Conservation (phyloP, 2,888 invertebrate species). For the Chorisops tibialis region DNA sequence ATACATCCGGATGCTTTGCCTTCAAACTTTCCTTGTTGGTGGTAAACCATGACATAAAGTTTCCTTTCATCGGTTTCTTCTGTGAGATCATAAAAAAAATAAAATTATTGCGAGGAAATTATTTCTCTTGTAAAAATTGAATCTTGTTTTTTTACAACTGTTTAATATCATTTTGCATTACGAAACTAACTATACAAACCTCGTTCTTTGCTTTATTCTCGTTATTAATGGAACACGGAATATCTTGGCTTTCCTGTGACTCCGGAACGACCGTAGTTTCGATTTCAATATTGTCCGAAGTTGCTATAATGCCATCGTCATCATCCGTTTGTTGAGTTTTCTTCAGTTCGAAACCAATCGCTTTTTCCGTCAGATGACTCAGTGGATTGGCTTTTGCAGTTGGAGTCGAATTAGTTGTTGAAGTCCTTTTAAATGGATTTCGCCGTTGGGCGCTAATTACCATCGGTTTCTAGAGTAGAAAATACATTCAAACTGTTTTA, state of each 20-base stretch:
- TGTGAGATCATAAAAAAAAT: neutral
- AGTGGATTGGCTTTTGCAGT: slow-evolving; percentile 46
- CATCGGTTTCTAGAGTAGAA: slow-evolving; percentile 43
- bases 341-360: slow-evolving; percentile 33
- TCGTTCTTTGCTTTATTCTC: slow-evolving; percentile 35
- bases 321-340: slow-evolving; percentile 12
- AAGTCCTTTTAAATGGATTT: slow-evolving; percentile 57
- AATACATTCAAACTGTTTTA: neutral
- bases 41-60: slow-evolving; percentile 61
- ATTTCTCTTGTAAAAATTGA: neutral
- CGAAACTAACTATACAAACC: slow-evolving; percentile 23
- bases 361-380: slow-evolving; percentile 40
- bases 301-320: slow-evolving; percentile 12
- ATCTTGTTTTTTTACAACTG: neutral
- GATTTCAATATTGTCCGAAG: slow-evolving; percentile 1
- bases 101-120: neutral
- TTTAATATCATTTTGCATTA: neutral
- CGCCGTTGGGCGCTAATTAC: slow-evolving; percentile 46
- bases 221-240: slow-evolving; percentile 30
- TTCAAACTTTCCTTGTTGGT: slow-evolving; percentile 58
- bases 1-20: slow-evolving; percentile 56
- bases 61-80: slow-evolving; percentile 46
- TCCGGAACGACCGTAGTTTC: slow-evolving; percentile 2
- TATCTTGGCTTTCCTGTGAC: slow-evolving; percentile 25
- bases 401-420: slow-evolving; percentile 44